Base-by-base conservation (phyloP, 1,140 invertebrate genomes). In the Akabosia matsudoensis region DNA sequence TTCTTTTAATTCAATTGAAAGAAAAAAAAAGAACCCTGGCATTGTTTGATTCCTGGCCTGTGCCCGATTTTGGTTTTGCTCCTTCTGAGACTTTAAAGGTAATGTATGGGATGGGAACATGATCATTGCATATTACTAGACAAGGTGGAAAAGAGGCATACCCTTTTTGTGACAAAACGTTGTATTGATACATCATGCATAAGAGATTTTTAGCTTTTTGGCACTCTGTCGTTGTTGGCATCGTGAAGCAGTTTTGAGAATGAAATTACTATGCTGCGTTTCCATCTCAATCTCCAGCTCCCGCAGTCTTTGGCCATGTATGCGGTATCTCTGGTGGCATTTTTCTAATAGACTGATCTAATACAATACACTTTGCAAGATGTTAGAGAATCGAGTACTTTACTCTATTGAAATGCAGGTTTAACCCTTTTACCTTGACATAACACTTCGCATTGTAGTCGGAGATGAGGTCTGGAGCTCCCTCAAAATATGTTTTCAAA, bases 301-400 rank as follows among this genome's bases (percentile, higher is more conserved):
- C 61, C 61, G 61, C 61, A 67, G 61, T 67, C 61, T 67, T 67
- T 67, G 61, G 61, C 61, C 61, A 67, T 67, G 61, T 67, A 67
- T 67, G 61, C 61, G 61, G 61, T 67, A 67, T 4, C 61, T 30
- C 24, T 67, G 61, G 61, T 67, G 61, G 61, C 61, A 67, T 67
- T 67, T 67, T 67, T 56, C 54, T 56, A 56, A 56, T 56, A 10
- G 61, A 24, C 37, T 45, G 7, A 18, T 18, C 18, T 45, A 45
- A 45, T 45, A 45, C 37, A 45, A 45, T 45, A 45, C 18, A 45
- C 37, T 45, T 67, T 67, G 26, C 61, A 3, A 67, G 37, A 45
- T 45, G 37, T 10, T 45, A 45, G 18, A 45, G 37, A 45, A 45
- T 18, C 7, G 18, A 45, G 18, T 45, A 45, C 37, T 45, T 45